phyloP scores from a whole-genome alignment of 2,113 vertebrate genomes.

The Poeciliopsis retropinna region DNA sequence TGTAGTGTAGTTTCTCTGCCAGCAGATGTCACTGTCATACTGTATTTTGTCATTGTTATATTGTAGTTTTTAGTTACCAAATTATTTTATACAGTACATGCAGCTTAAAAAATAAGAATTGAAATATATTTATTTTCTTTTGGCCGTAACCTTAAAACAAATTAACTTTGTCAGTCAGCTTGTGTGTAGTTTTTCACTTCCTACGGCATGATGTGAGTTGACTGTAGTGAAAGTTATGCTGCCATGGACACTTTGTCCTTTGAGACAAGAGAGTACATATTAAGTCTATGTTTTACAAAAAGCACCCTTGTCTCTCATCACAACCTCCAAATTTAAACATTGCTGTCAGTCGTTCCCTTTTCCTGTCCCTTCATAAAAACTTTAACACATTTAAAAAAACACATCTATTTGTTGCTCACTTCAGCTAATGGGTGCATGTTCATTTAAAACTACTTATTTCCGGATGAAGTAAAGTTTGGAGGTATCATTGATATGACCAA shows the following conservation, averaged over 20 bases:
- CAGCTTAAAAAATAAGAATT: slow-evolving; percentile 13
- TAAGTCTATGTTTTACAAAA: slow-evolving; percentile 6
- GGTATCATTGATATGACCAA: background rate
- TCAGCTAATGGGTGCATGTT: background rate
- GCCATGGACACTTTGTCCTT: slow-evolving; percentile 29
- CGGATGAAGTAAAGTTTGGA: background rate
- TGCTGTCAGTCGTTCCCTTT: background rate
- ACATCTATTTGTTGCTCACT: too few species aligned
- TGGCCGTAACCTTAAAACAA: slow-evolving; percentile 6
- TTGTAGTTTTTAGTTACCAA: background rate
- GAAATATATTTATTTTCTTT: background rate
- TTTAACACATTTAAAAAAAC: background rate
- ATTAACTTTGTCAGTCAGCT: slow-evolving; percentile 7
- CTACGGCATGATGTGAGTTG: background rate
- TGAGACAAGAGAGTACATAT: slow-evolving; percentile 1
- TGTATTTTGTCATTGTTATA: slow-evolving; percentile 56
- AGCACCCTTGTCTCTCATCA: background rate
- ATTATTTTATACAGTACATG: slow-evolving; percentile 6
- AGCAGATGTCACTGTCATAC: slow-evolving; percentile 68
- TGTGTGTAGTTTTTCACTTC: background rate
- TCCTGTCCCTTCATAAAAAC: background rate
- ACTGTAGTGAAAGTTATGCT: slow-evolving; percentile 38
- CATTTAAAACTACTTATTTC: background rate
- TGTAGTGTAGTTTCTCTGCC: slow-evolving; percentile 44
- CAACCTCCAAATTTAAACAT: background rate